Conservation (phyloP, 2,888 invertebrate species). For the Conchocele bisecta region DNA sequence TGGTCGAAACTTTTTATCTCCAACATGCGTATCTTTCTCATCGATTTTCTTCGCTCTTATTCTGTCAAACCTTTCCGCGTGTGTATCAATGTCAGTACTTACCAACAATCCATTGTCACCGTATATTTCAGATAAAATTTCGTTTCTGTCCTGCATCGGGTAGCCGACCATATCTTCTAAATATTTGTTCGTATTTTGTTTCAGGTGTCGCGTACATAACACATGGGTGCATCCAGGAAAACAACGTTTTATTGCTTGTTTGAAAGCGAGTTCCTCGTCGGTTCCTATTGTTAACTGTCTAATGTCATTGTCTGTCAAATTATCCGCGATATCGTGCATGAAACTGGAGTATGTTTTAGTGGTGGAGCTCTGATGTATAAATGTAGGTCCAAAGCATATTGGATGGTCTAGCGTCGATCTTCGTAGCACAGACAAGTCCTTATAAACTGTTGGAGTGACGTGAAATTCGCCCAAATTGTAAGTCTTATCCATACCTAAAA, state of each 20-base stretch:
- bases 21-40: too few relatives aligned
- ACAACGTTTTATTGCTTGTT: background rate
- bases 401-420: background rate
- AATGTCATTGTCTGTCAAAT: background rate
- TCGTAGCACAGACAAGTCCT: background rate
- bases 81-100: too few relatives aligned
- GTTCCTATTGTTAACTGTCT: background rate
- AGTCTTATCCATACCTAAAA: slow-evolving; percentile 3
- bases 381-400: slow-evolving; percentile 7
- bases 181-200: too few relatives aligned
- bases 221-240: background rate
- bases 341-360: background rate
- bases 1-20: too few relatives aligned
- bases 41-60: too few relatives aligned
- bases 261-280: slow-evolving; percentile 5
- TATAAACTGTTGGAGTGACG: slow-evolving; percentile 3
- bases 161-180: too few relatives aligned
- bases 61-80: too few relatives aligned
- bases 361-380: background rate
- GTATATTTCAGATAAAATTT: too few relatives aligned
- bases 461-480: slow-evolving; percentile 8
- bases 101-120: too few relatives aligned
- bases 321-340: slow-evolving; percentile 8
- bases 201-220: background rate
- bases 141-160: too few relatives aligned